Conservation (phyloP, 2,888 invertebrate species). For the Neoaliturus tenellus region DNA sequence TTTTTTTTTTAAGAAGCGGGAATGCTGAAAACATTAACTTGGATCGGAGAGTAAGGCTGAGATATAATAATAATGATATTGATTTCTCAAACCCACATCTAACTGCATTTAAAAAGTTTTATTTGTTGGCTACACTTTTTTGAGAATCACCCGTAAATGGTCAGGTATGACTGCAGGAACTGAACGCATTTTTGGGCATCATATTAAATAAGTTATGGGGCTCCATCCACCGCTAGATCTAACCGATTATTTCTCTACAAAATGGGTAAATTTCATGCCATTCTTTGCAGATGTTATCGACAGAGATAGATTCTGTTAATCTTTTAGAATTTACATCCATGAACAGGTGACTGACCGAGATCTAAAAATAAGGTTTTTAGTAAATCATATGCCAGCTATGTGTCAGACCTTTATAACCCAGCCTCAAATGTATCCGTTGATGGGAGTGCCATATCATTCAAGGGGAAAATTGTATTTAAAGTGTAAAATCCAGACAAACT, state of each 20-base stretch:
- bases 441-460: slow-evolving; percentile 18
- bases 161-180: background rate
- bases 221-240: background rate
- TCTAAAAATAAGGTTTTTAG: slow-evolving; percentile 29
- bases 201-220: slow-evolving; percentile 3
- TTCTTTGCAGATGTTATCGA: slow-evolving; percentile 29
- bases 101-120: no score
- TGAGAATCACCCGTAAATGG: no score
- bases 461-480: slow-evolving; percentile 9
- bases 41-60: no score
- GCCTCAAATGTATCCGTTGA: slow-evolving; percentile 1
- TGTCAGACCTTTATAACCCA: slow-evolving; percentile 6
- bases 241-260: background rate
- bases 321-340: slow-evolving; percentile 37
- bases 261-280: background rate
- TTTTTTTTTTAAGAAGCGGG: no score
- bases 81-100: no score
- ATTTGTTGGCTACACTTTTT: no score
- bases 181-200: background rate
- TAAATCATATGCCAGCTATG: background rate
- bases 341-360: background rate
- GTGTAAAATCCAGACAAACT: slow-evolving; percentile 38
- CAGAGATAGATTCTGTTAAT: slow-evolving; percentile 20
- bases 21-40: no score
- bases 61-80: no score